phyloP scores from a whole-genome alignment of 2,888 invertebrate species.

The Andrena chrysosceles region DNA sequence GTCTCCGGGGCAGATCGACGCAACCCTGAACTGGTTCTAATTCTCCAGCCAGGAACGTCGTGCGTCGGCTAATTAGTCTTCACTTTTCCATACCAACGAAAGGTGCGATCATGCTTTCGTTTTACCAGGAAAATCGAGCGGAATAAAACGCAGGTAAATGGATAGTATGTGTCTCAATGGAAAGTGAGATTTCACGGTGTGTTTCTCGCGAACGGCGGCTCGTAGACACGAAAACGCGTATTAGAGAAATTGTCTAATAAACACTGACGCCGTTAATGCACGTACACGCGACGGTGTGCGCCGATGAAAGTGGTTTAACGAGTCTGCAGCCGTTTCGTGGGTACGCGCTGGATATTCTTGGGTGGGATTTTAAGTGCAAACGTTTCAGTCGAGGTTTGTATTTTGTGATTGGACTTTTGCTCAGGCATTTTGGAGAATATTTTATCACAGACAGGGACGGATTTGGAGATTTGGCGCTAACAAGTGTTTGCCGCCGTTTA shows the following conservation, averaged over 20 bases:
- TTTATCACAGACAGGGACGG: too few species aligned
- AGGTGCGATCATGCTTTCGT: neutral
- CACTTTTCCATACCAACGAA: neutral
- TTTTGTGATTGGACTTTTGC: too few species aligned
- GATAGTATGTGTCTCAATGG: neutral
- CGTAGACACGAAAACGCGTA: slow-evolving; percentile 15
- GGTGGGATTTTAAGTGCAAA: neutral
- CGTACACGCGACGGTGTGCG: slow-evolving; percentile 26
- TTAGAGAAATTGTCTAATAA: slow-evolving; percentile 58
- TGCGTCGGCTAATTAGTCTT: neutral
- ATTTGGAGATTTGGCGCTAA: too few species aligned
- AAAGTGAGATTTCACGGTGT: slow-evolving; percentile 51
- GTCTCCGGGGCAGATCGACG: slow-evolving; percentile 17
- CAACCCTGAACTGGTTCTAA: slow-evolving; percentile 44
- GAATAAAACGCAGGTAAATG: neutral
- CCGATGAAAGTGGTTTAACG: slow-evolving; percentile 76
- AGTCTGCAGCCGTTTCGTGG: slow-evolving; percentile 66
- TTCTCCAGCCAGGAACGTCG: neutral
- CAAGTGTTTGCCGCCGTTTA: too few species aligned
- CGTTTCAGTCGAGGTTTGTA: neutral
- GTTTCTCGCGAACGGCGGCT: neutral
- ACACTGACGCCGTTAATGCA: slow-evolving; percentile 40
- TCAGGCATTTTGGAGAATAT: too few species aligned
- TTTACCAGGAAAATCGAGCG: neutral
- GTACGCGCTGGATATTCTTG: neutral